These are phyloP conservation scores for Sphinx pinastri DNA, from an alignment of 2,888 invertebrate genomes.

Conservation along the genomic window DNA sequence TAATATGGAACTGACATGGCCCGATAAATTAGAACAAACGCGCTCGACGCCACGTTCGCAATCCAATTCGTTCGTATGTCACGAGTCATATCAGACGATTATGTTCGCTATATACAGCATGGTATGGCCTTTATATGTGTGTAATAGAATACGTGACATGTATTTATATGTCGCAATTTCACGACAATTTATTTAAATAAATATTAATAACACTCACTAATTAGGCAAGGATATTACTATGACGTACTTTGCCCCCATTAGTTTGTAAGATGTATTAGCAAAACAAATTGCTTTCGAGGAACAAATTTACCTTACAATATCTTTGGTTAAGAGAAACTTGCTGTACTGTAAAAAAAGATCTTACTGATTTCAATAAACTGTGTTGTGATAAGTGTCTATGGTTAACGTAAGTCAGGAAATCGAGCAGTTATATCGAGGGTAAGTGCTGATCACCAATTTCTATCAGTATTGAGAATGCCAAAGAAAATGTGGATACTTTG, in stretches of 20 bases:
- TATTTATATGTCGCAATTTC: conserved; percentile 7
- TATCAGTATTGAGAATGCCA: too few species aligned
- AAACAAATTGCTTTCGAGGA: not conserved
- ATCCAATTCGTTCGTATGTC: conserved; percentile 10
- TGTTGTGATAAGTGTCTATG: too few species aligned
- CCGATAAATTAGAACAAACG: not conserved
- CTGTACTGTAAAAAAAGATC: too few species aligned
- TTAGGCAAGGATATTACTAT: not conserved
- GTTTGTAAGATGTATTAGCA: not conserved
- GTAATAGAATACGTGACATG: conserved; percentile 22
- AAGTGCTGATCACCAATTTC: too few species aligned
- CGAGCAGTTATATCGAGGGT: too few species aligned
- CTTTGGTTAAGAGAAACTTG: too few species aligned
- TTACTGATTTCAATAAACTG: too few species aligned
- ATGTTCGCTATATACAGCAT: conserved; percentile 20
- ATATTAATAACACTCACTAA: not conserved
- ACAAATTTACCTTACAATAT: too few species aligned
- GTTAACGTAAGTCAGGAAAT: too few species aligned
- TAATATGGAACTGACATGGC: not conserved
- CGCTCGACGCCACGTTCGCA: conserved; percentile 7
- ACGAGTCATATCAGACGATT: conserved; percentile 8
- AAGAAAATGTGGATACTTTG: too few species aligned
- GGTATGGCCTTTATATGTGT: conserved; percentile 10
- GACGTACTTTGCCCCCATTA: not conserved
- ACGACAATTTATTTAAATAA: conserved; percentile 13